phyloP scores from a whole-genome alignment of 2,113 vertebrate species.

The Phoenicopterus ruber region DNA sequence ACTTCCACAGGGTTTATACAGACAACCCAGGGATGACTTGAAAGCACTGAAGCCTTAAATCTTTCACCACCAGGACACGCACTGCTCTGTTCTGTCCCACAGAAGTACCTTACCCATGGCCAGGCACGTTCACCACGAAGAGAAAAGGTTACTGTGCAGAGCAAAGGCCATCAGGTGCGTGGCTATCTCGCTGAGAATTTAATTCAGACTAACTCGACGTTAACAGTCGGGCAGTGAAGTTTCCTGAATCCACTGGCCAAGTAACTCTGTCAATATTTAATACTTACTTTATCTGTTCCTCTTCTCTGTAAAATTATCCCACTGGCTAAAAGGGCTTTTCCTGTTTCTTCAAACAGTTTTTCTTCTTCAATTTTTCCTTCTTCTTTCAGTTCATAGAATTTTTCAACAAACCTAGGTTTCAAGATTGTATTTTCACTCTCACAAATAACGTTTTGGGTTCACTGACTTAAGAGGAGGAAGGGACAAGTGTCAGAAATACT shows the following conservation, averaged over 20 bases:
- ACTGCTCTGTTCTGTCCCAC: background rate
- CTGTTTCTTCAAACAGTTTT: conserved; percentile 83
- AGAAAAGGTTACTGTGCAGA: background rate
- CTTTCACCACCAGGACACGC: background rate
- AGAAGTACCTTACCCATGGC: background rate
- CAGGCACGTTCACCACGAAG: fast-evolving
- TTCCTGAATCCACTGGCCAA: background rate
- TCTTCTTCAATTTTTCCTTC: conserved; percentile 74
- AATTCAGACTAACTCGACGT: fast-evolving
- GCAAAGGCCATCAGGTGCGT: background rate
- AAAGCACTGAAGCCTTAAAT: too few species aligned
- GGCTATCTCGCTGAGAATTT: background rate
- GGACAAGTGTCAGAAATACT: too few species aligned
- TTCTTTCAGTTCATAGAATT: conserved; percentile 80
- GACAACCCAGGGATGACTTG: fast-evolving
- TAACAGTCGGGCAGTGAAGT: background rate
- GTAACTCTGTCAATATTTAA: background rate
- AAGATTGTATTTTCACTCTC: background rate
- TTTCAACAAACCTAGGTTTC: conserved; percentile 85
- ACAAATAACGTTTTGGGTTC: fast-evolving
- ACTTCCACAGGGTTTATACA: background rate
- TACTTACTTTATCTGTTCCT: conserved; percentile 75
- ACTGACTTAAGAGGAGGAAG: fast-evolving
- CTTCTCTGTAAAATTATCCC: conserved; percentile 79
- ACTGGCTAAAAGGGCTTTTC: conserved; percentile 82